These are phyloP conservation scores for Leptinotarsa lineolata DNA, from an alignment of 1,140 invertebrate species.

Conservation along the genomic window DNA sequence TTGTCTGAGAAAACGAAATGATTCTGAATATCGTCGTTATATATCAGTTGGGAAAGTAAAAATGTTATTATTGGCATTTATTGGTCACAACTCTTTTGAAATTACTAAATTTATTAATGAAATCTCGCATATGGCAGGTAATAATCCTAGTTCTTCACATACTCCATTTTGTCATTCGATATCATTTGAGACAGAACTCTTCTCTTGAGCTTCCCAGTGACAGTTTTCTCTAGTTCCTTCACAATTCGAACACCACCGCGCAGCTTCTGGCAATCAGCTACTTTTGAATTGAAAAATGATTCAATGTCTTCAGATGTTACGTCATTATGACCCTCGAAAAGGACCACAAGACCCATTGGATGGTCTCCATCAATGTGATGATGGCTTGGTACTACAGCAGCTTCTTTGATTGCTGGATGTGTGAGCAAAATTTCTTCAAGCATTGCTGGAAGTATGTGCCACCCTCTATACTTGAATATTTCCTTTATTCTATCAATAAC, in stretches of 20 bases:
- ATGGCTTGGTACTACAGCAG: conserved; percentile 69
- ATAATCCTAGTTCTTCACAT: no score
- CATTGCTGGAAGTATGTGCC: conserved; percentile 54
- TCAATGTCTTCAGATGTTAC: conserved; percentile 59
- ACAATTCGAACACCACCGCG: conserved; percentile 58
- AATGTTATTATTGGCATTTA: no score
- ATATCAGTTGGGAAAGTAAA: no score
- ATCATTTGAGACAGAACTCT: conserved; percentile 34
- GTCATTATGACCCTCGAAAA: conserved; percentile 41
- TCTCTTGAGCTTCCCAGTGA: conserved; percentile 62
- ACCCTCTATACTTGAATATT: conserved; percentile 69
- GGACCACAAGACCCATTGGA: conserved; percentile 69
- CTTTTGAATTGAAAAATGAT: conserved; percentile 55
- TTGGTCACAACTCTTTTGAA: no score
- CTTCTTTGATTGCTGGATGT: conserved; percentile 68
- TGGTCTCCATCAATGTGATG: conserved; percentile 66
- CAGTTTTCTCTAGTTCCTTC: conserved; percentile 60
- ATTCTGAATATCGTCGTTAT: no score
- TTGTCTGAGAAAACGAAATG: no score
- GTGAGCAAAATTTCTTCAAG: conserved; percentile 69
- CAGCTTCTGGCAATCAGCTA: conserved; percentile 42
- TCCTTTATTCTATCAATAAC: conserved; percentile 73
- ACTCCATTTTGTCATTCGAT: neutral
- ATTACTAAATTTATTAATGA: no score
- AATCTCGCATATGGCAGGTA: no score